A percentile compares a stretch with the other conserved stretches of the same genome.
These are phyloP conservation scores for Pelochelys cantorii DNA, from an alignment of 2,797 vertebrate species.

Conservation along the genomic window DNA sequence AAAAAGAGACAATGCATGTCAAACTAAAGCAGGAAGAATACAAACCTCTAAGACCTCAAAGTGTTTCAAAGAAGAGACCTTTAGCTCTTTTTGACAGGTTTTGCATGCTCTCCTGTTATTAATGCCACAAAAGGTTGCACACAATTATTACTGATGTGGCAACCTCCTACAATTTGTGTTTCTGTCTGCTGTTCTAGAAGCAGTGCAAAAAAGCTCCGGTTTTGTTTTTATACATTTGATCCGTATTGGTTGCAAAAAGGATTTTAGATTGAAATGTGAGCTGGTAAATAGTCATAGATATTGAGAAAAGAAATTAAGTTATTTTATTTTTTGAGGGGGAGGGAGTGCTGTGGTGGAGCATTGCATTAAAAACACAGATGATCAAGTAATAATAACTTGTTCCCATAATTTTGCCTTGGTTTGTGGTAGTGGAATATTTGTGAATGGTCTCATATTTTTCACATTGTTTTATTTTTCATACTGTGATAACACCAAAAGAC, in stretches of 20 bases:
- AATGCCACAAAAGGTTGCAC: conserved; percentile 48
- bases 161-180: conserved; percentile 16
- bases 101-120: conserved; percentile 69
- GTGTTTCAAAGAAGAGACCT: conserved; percentile 63
- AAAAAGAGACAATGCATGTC: conserved; percentile 67
- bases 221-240: conserved; percentile 29
- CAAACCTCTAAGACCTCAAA: conserved; percentile 54
- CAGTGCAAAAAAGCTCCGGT: conserved; percentile 18
- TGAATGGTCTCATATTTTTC: neutral
- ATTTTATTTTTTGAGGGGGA: neutral
- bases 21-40: conserved; percentile 69
- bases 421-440: neutral
- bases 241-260: neutral
- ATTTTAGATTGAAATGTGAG: conserved; percentile 41
- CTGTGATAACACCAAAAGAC: neutral
- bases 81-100: conserved; percentile 66
- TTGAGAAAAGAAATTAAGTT: conserved; percentile 20
- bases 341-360: neutral
- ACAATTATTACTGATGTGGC: conserved; percentile 51
- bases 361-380: neutral
- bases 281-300: conserved; percentile 15
- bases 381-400: neutral
- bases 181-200: conserved; percentile 42
- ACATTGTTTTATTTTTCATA: neutral
- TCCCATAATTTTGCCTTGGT: neutral